Evolutionary conservation across 2,888 invertebrate species (phyloP).

Genomic region (Patella depressa): DNA sequence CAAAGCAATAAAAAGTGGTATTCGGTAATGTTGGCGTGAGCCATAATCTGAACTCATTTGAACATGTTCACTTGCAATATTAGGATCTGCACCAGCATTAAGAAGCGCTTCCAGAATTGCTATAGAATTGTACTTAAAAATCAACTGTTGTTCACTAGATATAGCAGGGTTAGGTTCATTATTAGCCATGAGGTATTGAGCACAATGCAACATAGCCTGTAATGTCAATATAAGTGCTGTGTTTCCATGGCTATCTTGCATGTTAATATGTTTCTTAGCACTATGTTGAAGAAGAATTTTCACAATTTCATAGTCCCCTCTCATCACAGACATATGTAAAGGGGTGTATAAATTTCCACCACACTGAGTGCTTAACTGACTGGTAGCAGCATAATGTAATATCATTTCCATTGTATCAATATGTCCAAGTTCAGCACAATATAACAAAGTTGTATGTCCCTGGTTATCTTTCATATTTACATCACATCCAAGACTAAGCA

Average conservation of each 20-base stretch:
- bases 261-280: conserved; percentile 35
- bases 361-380: conserved; percentile 32
- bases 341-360: conserved; percentile 43
- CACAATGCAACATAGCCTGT: conserved; percentile 40
- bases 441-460: conserved; percentile 41
- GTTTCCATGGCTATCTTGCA: conserved; percentile 33
- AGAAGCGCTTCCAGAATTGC: conserved; percentile 45
- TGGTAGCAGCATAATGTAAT: conserved; percentile 33
- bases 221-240: conserved; percentile 40
- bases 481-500: conserved; percentile 42
- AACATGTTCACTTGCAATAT: neutral
- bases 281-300: conserved; percentile 34
- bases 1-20: too few relatives aligned
- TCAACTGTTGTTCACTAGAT: conserved; percentile 22
- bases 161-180: conserved; percentile 21
- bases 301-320: conserved; percentile 46
- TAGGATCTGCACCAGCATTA: conserved; percentile 39
- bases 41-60: too few relatives aligned
- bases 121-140: conserved; percentile 42
- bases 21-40: too few relatives aligned
- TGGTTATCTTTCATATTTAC: conserved; percentile 43
- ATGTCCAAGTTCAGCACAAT: conserved; percentile 46
- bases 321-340: conserved; percentile 50
- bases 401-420: conserved; percentile 35
- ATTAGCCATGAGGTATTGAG: conserved; percentile 37